These are phyloP conservation scores for Pseudochirops corinnae DNA, from an alignment of 2,797 vertebrate genomes.

Conservation along the genomic window DNA sequence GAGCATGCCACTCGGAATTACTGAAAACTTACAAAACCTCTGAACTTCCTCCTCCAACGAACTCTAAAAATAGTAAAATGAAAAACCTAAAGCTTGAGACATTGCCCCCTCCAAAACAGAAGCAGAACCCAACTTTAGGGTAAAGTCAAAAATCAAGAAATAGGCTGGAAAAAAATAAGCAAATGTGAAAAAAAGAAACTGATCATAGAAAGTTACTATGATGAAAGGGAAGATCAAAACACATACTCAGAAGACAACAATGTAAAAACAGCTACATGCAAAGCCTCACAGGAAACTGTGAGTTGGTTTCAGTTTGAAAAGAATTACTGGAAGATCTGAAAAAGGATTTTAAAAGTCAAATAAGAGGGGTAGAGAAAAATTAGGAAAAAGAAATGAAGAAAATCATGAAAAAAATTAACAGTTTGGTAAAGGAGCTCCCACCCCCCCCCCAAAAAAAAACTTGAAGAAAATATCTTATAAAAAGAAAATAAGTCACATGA, in stretches of 20 bases:
- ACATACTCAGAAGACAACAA: background rate
- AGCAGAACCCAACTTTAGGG: background rate
- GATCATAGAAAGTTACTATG: background rate
- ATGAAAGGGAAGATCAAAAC: background rate
- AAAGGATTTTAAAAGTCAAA: background rate
- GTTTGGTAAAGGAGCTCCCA: background rate
- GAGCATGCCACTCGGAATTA: background rate
- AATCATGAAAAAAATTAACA: background rate
- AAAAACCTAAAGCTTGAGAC: too few relatives aligned
- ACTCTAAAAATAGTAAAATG: too few relatives aligned
- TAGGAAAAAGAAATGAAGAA: background rate
- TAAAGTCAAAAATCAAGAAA: background rate
- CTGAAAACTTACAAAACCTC: background rate
- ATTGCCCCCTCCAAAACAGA: background rate
- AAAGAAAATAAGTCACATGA: too few relatives aligned
- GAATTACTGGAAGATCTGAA: background rate
- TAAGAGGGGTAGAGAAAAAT: background rate
- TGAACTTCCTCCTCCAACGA: background rate
- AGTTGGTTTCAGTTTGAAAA: background rate
- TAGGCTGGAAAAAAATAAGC: background rate
- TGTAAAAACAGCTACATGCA: background rate
- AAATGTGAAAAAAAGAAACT: background rate
- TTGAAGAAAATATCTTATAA: too few relatives aligned
- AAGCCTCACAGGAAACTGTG: background rate
- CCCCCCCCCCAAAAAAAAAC: too few relatives aligned